A percentile compares a stretch with the other conserved stretches of the same genome.
Conservation (phyloP, 2,113 vertebrate genomes). For the Tursiops truncatus region DNA sequence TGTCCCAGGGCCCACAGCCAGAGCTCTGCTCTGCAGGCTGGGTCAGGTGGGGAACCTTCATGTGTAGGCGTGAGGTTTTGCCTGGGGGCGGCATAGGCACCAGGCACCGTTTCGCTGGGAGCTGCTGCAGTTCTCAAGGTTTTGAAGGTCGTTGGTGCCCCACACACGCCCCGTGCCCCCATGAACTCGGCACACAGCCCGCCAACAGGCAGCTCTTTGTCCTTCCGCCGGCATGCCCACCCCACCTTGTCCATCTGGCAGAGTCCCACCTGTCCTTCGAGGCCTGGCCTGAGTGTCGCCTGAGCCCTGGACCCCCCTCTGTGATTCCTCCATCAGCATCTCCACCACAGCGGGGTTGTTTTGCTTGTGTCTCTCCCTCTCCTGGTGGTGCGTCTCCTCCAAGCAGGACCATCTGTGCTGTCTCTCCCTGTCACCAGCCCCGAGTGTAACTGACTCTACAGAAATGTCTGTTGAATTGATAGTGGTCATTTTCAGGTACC, state of each 20-base stretch:
- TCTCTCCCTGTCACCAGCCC: neutral
- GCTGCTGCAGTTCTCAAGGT: neutral
- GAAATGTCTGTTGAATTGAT: neutral
- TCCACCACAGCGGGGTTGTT: neutral
- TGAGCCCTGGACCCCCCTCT: neutral
- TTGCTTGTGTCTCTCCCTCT: neutral
- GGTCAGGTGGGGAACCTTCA: neutral
- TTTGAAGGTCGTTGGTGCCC: neutral
- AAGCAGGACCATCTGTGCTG: neutral
- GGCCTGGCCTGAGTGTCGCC: neutral
- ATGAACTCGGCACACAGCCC: accelerated
- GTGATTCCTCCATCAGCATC: neutral
- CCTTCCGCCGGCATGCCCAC: accelerated
- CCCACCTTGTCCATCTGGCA: neutral
- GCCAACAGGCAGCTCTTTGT: neutral
- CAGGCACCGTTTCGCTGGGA: accelerated
- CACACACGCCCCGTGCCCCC: neutral
- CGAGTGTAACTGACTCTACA: accelerated
- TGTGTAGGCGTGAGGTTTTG: too few species aligned
- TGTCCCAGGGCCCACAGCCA: neutral
- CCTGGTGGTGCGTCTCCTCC: accelerated
- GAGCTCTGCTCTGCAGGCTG: neutral
- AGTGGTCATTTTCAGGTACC: neutral
- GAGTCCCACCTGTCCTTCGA: neutral
- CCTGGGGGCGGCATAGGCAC: neutral